Conservation (phyloP, 2,888 invertebrate genomes). For the Dryobota labecula region DNA sequence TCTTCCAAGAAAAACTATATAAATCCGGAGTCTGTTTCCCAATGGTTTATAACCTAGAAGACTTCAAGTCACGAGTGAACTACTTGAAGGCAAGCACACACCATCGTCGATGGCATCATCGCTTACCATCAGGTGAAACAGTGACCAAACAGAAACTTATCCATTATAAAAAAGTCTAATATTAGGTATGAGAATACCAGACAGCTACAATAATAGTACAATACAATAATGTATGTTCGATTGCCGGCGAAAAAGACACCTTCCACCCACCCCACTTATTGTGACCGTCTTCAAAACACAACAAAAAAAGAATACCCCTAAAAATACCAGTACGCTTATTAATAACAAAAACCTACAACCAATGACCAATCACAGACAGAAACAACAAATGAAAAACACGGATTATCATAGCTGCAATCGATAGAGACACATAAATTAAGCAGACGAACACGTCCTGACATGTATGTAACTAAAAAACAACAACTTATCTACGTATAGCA, state of each 20-base stretch:
- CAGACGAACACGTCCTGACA: background rate
- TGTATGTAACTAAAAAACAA: background rate
- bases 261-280: background rate
- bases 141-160: no score
- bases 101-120: background rate
- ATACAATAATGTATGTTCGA: background rate
- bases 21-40: background rate
- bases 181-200: background rate
- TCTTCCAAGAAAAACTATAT: background rate
- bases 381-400: background rate
- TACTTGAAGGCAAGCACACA: background rate
- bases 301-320: background rate
- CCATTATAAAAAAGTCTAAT: background rate
- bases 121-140: no score
- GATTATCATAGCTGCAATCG: conserved; percentile 9
- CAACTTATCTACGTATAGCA: background rate
- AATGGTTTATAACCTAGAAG: background rate
- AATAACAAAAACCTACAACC: background rate
- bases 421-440: conserved; percentile 16
- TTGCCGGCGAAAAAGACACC: background rate
- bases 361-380: background rate
- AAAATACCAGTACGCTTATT: background rate
- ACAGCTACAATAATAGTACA: background rate
- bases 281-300: background rate
- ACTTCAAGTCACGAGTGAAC: background rate